Conservation (phyloP, 2,113 vertebrate species). For the Calyptomena viridis region DNA sequence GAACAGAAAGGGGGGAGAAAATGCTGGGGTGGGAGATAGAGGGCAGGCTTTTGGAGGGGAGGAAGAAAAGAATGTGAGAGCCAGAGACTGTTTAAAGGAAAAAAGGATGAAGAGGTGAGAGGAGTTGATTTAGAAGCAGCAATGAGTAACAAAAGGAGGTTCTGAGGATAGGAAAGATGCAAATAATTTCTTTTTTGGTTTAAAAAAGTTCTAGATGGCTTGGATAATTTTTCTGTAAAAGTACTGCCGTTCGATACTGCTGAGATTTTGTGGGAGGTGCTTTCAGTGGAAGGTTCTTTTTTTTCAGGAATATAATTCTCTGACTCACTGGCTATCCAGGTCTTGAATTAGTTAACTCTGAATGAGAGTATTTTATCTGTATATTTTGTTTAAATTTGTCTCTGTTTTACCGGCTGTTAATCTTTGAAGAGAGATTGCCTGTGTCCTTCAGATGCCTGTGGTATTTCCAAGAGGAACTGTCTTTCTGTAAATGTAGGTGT, state of each 20-base stretch:
- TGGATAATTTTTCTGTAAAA: neutral
- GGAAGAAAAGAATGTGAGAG: neutral
- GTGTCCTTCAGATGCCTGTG: neutral
- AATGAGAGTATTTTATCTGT: neutral
- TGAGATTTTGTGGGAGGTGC: neutral
- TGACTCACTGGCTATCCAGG: neutral
- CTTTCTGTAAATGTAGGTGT: neutral
- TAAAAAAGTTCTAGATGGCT: neutral
- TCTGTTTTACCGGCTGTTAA: neutral
- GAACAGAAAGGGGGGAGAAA: neutral
- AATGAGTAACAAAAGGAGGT: neutral
- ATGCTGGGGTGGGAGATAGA: neutral
- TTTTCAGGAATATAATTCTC: neutral
- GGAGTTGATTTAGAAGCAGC: neutral
- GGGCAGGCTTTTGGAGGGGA: fast-evolving
- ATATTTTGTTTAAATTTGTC: neutral
- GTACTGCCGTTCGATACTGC: neutral
- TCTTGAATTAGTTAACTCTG: neutral
- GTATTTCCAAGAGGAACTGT: neutral
- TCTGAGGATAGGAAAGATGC: neutral
- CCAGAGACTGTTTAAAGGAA: neutral
- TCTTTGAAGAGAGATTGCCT: neutral
- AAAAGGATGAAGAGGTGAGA: neutral
- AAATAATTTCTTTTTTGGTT: neutral
- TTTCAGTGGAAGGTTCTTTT: neutral